phyloP scores from a whole-genome alignment of 2,888 invertebrate species.

The Heliconius hortense region DNA sequence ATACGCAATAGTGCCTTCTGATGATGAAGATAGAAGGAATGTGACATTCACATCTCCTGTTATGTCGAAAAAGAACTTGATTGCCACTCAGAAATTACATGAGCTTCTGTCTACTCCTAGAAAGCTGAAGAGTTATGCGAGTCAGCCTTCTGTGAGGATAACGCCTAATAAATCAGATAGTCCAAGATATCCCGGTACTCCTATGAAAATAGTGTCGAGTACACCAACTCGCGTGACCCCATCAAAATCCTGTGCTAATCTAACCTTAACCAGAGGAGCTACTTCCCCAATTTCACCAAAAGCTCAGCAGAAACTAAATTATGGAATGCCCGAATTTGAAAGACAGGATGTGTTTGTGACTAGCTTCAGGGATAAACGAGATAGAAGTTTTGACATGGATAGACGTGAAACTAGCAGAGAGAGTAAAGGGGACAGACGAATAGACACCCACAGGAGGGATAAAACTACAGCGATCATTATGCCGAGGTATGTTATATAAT shows the following conservation, averaged over 20 bases:
- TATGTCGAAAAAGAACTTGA: slow-evolving; percentile 83
- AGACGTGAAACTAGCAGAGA: slow-evolving; percentile 63
- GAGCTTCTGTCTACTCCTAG: slow-evolving; percentile 88
- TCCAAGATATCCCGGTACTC: slow-evolving; percentile 56
- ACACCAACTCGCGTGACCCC: slow-evolving; percentile 73
- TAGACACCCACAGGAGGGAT: slow-evolving; percentile 55
- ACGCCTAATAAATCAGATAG: slow-evolving; percentile 64
- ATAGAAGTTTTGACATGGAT: slow-evolving; percentile 61
- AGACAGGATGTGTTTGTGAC: slow-evolving; percentile 73
- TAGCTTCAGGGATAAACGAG: slow-evolving; percentile 68
- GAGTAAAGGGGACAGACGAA: slow-evolving; percentile 54
- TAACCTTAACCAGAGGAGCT: slow-evolving; percentile 54
- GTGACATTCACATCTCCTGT: slow-evolving; percentile 70
- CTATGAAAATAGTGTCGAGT: slow-evolving; percentile 65
- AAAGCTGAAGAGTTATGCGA: slow-evolving; percentile 79
- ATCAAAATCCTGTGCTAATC: slow-evolving; percentile 78
- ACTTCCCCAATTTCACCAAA: slow-evolving; percentile 75
- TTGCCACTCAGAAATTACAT: slow-evolving; percentile 89
- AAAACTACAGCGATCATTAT: slow-evolving; percentile 77
- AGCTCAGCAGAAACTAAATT: slow-evolving; percentile 82
- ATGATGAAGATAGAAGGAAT: slow-evolving; percentile 76
- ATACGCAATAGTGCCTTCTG: slow-evolving; percentile 83
- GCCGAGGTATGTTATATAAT: slow-evolving; percentile 62
- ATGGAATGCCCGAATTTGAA: slow-evolving; percentile 65
- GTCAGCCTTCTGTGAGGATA: slow-evolving; percentile 77